Evolutionary conservation across 2,797 vertebrate species (phyloP).

Genomic region (Danio kyathit): DNA sequence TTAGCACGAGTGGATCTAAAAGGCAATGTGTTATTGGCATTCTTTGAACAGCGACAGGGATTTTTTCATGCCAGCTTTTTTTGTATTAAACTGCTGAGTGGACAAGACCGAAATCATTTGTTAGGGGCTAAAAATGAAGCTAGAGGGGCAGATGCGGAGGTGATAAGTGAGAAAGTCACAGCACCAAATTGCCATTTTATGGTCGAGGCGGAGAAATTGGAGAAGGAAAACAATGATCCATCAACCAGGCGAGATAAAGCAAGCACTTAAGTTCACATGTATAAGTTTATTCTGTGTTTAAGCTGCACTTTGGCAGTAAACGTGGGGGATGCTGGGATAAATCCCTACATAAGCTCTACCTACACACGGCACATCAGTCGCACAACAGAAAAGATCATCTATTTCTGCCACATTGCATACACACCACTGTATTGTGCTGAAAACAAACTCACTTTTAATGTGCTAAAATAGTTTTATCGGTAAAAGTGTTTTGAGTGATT

Average conservation of each 20-base stretch:
- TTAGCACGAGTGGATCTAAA: conserved; percentile 4
- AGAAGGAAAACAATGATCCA: conserved; percentile 66
- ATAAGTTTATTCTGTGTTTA: conserved; percentile 72
- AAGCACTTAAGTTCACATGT: conserved; percentile 40
- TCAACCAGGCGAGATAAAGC: neutral
- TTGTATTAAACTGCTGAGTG: neutral
- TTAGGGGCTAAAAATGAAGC: conserved; percentile 1
- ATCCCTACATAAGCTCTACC: conserved; percentile 78
- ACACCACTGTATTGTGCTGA: neutral
- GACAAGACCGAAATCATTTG: conserved; percentile 26
- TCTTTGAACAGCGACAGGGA: neutral
- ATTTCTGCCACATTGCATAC: conserved; percentile 58
- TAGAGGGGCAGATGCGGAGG: conserved; percentile 42
- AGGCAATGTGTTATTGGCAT: neutral
- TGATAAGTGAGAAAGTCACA: conserved; percentile 53
- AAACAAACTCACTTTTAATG: neutral
- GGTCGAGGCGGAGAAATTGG: conserved; percentile 59
- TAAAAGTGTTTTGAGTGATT: neutral
- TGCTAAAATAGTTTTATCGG: neutral
- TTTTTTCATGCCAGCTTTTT: neutral
- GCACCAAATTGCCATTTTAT: conserved; percentile 43
- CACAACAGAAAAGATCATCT: conserved; percentile 59
- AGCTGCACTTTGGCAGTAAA: conserved; percentile 73
- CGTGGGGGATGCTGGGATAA: conserved; percentile 69
- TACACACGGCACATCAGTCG: conserved; percentile 62